phyloP scores from a whole-genome alignment of 2,113 vertebrate genomes.

The Silurus meridionalis region DNA sequence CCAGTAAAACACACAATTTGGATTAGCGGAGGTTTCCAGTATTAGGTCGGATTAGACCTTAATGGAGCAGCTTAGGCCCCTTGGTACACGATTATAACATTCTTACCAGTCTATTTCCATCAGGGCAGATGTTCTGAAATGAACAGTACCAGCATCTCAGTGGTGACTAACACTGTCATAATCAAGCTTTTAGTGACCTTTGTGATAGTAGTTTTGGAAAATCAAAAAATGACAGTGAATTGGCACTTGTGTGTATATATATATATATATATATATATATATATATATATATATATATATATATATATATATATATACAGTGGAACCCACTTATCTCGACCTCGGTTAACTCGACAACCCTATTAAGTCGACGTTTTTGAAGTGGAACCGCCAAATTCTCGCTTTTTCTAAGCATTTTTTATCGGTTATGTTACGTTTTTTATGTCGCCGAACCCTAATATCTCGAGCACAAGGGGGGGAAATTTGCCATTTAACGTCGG shows the following conservation, averaged over 20 bases:
- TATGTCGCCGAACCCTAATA: too few species aligned
- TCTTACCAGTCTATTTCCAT: constrained; percentile 67
- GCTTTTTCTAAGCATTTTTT: too few species aligned
- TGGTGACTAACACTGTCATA: constrained; percentile 38
- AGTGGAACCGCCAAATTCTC: too few species aligned
- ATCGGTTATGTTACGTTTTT: too few species aligned
- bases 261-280: too few species aligned
- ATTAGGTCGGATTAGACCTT: constrained; percentile 76
- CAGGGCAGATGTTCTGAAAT: constrained; percentile 74
- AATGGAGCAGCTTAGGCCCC: constrained; percentile 78
- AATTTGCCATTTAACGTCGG: too few species aligned
- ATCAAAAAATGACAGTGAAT: background rate
- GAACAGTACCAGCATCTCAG: constrained; percentile 53
- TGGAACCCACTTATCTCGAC: too few species aligned
- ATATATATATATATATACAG: too few species aligned
- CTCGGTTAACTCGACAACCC: too few species aligned
- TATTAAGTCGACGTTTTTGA: too few species aligned
- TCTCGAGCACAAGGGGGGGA: too few species aligned
- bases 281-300: too few species aligned
- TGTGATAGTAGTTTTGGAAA: constrained; percentile 20
- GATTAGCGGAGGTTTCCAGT: constrained; percentile 72
- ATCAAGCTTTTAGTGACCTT: constrained; percentile 54
- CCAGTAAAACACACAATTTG: constrained; percentile 72
- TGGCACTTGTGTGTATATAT: background rate
- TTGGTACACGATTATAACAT: constrained; percentile 73